Evolutionary conservation across 2,113 vertebrate species (phyloP).

Genomic region (Labeo catla): DNA sequence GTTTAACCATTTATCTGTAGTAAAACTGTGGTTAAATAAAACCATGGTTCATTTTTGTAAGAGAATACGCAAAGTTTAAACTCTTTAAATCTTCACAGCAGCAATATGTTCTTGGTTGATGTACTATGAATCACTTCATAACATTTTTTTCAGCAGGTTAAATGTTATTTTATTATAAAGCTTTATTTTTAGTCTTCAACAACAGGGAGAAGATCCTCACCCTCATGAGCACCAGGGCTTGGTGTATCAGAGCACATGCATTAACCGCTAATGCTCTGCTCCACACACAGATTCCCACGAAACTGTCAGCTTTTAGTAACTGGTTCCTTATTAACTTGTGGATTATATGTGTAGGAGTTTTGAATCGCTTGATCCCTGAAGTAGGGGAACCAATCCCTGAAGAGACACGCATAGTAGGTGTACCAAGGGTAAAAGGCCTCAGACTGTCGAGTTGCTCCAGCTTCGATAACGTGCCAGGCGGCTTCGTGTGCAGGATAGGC

Average conservation of each 20-base stretch:
- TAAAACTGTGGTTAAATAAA: too few relatives aligned
- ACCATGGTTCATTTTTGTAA: too few relatives aligned
- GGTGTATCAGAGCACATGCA: not conserved
- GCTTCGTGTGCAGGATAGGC: constrained; percentile 79
- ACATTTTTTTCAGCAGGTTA: not conserved
- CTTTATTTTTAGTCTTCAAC: not conserved
- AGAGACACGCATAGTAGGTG: constrained; percentile 56
- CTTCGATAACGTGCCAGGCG: constrained; percentile 78
- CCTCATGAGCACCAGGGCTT: not conserved
- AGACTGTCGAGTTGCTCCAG: constrained; percentile 66
- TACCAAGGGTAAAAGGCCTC: constrained; percentile 83
- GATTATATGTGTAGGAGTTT: constrained; percentile 71
- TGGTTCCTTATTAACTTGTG: constrained; percentile 49
- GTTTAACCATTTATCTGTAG: too few relatives aligned
- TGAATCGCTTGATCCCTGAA: constrained; percentile 65
- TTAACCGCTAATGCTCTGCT: not conserved
- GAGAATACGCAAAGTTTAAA: not conserved
- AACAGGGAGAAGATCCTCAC: not conserved
- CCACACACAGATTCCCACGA: not conserved
- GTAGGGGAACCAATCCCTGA: constrained; percentile 75
- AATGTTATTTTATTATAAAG: not conserved
- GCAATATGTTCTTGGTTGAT: not conserved
- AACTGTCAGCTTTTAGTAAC: not conserved
- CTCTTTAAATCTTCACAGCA: not conserved
- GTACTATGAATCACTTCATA: not conserved